Conservation (phyloP, 2,113 vertebrate genomes). For the Collichthys lucidus region DNA sequence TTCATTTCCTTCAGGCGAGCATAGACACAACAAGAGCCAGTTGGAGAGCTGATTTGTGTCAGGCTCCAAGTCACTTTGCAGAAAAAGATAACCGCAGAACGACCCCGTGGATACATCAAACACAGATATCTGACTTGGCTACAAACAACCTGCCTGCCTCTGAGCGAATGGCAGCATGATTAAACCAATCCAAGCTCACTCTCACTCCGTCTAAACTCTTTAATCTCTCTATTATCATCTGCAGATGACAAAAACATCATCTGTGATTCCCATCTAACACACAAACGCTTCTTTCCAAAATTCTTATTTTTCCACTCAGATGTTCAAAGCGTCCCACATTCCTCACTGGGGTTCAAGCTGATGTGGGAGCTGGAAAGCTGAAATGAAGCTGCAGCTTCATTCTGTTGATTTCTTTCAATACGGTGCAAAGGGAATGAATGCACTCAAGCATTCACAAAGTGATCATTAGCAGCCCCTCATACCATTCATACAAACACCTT, state of each 20-base stretch:
- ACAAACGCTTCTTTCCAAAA: conserved; percentile 3
- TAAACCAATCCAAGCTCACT: conserved; percentile 9
- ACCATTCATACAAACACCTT: neutral
- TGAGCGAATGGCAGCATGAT: conserved; percentile 13
- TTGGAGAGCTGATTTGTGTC: neutral
- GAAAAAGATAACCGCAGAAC: neutral
- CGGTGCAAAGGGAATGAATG: neutral
- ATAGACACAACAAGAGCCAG: neutral
- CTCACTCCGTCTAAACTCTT: neutral
- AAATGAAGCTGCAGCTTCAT: conserved; percentile 5
- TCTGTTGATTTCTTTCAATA: conserved; percentile 14
- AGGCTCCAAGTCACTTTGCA: neutral
- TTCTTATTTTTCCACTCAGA: conserved; percentile 28
- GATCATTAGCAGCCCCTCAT: neutral
- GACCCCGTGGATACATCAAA: neutral
- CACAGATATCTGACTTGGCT: conserved; percentile 24
- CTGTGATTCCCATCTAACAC: conserved; percentile 12
- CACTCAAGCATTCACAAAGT: neutral
- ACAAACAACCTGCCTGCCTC: neutral
- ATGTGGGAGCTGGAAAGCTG: conserved; percentile 16
- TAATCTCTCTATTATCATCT: conserved; percentile 1
- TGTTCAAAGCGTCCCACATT: conserved; percentile 31
- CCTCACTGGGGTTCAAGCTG: conserved; percentile 14
- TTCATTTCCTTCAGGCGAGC: neutral
- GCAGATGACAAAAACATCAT: conserved; percentile 47